Evolutionary conservation across 2,888 invertebrate species (phyloP), one percentile per base, ranked within the genome.

Genomic region (Drosophila koepferae): DNA sequence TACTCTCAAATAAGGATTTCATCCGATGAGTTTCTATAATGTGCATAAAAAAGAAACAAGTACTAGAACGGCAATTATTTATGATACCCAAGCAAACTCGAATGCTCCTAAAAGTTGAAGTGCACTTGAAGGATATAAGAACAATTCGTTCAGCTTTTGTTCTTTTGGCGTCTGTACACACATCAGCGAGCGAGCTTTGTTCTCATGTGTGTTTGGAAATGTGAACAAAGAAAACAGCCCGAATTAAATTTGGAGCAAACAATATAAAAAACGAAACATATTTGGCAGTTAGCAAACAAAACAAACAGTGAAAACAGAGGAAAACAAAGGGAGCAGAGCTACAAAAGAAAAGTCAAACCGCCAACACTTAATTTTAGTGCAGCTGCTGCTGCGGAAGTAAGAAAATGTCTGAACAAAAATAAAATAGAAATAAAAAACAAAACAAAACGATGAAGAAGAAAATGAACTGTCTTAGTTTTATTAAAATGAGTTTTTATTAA

Each of bases 401-500:
- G 46, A 56, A 63, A 60, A 36, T 62, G 58, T 48, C 36, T 36
- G 43, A 55, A n/a, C 34, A 41, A 23, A n/a, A 34, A 56, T 31
- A 34, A 43, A 56, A 38, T 41, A 4, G 34, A 36, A 38, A 46
- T n/a, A 54, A 28, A 44, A 2, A 46, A n/a, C 23, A 58, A 41
- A 56, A 72, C 40, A 60, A 40, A 59, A 72, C 62, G 49, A 75
- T 80, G 44, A 58, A 58, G 58, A 44, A 58, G 16, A 36, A 20
- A 44, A 58, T 44, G 44, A 44, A 44, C 44, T 89, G 87, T 79
- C 76, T 85, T 83, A 81, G 81, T 83, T 86, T 76, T 76, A 74
- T 86, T 83, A 73, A 85, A 85, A 86, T 78, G 74, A 67, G 61
- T 78, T 83, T 70, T 72, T 79, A 70, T 79, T 73, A 82, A 81